Percentiles rank a stretch among this genome's conserved stretches.
Evolutionary conservation across 2,888 invertebrate species (phyloP).

Genomic region (Pollenia amentaria): DNA sequence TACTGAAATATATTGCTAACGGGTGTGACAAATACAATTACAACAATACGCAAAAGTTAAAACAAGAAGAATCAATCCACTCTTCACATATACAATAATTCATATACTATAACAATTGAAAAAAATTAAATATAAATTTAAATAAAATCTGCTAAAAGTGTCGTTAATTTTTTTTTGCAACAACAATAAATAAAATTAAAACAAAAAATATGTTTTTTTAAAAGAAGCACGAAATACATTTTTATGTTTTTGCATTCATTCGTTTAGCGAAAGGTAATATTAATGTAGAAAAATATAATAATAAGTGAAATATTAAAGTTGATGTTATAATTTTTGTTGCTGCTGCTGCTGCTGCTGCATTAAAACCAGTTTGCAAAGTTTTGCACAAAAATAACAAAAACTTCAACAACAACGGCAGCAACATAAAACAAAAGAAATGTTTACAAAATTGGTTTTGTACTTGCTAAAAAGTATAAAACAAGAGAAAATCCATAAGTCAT

Average conservation of each 20-base stretch:
- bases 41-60: conserved; percentile 17
- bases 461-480: conserved; percentile 3
- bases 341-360: not conserved
- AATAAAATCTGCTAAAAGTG: conserved; percentile 11
- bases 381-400: conserved; percentile 3
- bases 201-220: conserved; percentile 5
- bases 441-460: not conserved
- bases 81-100: too few relatives aligned
- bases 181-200: conserved; percentile 13
- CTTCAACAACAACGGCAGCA: not conserved
- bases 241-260: conserved; percentile 33
- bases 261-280: conserved; percentile 61
- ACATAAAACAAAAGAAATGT: conserved; percentile 20
- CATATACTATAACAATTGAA: not conserved
- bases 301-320: conserved; percentile 28
- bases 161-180: conserved; percentile 7
- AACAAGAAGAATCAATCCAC: not conserved
- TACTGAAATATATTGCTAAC: conserved; percentile 50
- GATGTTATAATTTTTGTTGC: conserved; percentile 17
- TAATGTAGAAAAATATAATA: conserved; percentile 16
- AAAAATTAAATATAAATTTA: conserved; percentile 10
- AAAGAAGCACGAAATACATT: conserved; percentile 36
- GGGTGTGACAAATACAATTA: conserved; percentile 67
- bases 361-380: conserved; percentile 44
- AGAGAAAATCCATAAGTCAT: not conserved